A percentile compares a stretch with the other conserved stretches of the same genome.
These are phyloP conservation scores for Knipowitschia caucasica DNA, from an alignment of 2,797 vertebrate species.

Conservation along the genomic window DNA sequence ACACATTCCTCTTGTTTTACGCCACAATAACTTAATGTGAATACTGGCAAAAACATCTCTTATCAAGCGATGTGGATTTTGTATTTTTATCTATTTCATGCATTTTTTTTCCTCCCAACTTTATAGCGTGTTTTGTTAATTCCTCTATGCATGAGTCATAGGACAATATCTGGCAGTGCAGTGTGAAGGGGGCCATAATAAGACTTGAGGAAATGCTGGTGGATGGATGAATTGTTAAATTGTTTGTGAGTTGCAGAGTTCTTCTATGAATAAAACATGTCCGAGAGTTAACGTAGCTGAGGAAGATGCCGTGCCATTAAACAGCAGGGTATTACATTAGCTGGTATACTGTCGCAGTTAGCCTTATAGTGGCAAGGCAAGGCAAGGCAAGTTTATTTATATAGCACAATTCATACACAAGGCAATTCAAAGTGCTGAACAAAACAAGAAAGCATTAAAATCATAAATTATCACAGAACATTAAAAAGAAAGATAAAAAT, in stretches of 20 bases:
- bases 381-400: too few species aligned
- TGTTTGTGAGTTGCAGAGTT: conserved; percentile 11
- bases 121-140: conserved; percentile 16
- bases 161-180: conserved; percentile 29
- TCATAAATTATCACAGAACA: too few species aligned
- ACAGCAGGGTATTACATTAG: conserved; percentile 20
- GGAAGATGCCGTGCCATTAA: conserved; percentile 20
- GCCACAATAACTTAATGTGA: conserved; percentile 21
- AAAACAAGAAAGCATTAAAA: too few species aligned
- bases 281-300: conserved; percentile 13
- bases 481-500: too few species aligned
- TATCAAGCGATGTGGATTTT: conserved; percentile 27
- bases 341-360: conserved; percentile 9
- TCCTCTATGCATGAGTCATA: conserved; percentile 34
- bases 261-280: conserved; percentile 13
- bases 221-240: conserved; percentile 27
- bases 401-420: too few species aligned
- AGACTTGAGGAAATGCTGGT: conserved; percentile 18
- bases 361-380: conserved; percentile 1
- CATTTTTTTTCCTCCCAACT: conserved; percentile 12
- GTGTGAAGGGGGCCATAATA: conserved; percentile 23
- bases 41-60: conserved; percentile 9
- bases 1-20: conserved; percentile 22
- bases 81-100: background rate
- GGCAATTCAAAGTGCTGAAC: too few species aligned